Evolutionary conservation across 2,888 invertebrate genomes (phyloP).

Genomic region (Zaprionus lineosus): DNA sequence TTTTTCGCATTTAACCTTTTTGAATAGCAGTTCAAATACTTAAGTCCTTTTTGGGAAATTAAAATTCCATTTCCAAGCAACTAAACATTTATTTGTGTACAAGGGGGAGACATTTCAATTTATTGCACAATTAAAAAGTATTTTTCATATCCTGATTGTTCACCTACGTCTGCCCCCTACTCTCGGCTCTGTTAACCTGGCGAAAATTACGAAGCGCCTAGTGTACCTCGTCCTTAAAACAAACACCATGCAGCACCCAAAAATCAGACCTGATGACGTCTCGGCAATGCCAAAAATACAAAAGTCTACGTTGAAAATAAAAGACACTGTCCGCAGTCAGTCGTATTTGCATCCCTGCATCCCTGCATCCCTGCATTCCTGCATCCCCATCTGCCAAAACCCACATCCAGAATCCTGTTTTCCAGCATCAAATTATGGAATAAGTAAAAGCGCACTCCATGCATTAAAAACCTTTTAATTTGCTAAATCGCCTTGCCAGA

Average conservation of each 20-base stretch:
- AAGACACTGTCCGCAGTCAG: constrained; percentile 16
- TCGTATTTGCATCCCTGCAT: constrained; percentile 5
- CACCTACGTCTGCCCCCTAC: constrained; percentile 39
- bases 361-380: too few species aligned
- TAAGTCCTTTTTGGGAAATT: constrained; percentile 8
- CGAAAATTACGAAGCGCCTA: constrained; percentile 64
- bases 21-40: constrained; percentile 16
- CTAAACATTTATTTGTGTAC: constrained; percentile 37
- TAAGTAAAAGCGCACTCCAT: constrained; percentile 80
- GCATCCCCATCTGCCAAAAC: too few species aligned
- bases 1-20: too few species aligned
- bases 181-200: constrained; percentile 2
- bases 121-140: constrained; percentile 67
- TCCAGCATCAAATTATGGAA: constrained; percentile 77
- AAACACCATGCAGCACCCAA: constrained; percentile 4
- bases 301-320: constrained; percentile 37
- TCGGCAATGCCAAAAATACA: constrained; percentile 18
- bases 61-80: constrained; percentile 48
- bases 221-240: not conserved
- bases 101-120: constrained; percentile 45
- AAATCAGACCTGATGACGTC: constrained; percentile 2
- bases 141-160: constrained; percentile 69
- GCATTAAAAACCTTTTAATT: constrained; percentile 83
- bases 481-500: constrained; percentile 82
- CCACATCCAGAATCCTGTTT: constrained; percentile 47